Evolutionary conservation across 2,888 invertebrate species (phyloP).

Genomic region (Plagodis pulveraria): DNA sequence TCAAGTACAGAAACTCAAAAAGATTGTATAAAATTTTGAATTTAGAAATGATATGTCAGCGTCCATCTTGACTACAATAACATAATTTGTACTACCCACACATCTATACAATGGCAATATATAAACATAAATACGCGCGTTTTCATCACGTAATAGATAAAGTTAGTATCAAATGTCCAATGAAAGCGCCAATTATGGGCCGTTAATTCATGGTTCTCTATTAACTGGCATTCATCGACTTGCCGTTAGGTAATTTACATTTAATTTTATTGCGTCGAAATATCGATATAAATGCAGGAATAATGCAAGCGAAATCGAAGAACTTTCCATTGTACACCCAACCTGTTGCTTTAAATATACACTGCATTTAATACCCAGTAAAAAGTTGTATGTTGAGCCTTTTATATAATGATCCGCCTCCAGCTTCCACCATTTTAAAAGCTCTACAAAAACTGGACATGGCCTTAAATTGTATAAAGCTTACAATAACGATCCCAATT

Average conservation of each 20-base stretch:
- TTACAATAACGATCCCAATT: too few species aligned
- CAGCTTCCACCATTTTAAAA: constrained; percentile 2
- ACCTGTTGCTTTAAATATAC: background rate
- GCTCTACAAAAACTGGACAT: constrained; percentile 14
- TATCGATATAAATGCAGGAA: constrained; percentile 13
- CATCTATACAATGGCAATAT: constrained; percentile 27
- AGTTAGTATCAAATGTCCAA: constrained; percentile 34
- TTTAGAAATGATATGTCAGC: too few species aligned
- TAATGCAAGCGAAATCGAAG: background rate
- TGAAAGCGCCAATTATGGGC: constrained; percentile 39
- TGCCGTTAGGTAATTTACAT: constrained; percentile 22
- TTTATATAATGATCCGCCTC: background rate
- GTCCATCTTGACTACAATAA: constrained; percentile 11
- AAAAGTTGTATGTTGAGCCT: background rate
- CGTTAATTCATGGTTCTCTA: constrained; percentile 34
- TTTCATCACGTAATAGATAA: constrained; percentile 32
- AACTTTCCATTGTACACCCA: constrained; percentile 13
- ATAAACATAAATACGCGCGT: constrained; percentile 12
- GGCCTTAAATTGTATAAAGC: background rate
- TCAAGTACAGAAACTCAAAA: too few species aligned
- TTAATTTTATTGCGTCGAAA: constrained; percentile 21
- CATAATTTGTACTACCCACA: constrained; percentile 25
- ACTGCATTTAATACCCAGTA: background rate
- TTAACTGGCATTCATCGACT: constrained; percentile 25
- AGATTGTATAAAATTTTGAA: too few species aligned